phyloP scores from a whole-genome alignment of 2,113 vertebrate genomes.

The Nycticryphes semicollaris region DNA sequence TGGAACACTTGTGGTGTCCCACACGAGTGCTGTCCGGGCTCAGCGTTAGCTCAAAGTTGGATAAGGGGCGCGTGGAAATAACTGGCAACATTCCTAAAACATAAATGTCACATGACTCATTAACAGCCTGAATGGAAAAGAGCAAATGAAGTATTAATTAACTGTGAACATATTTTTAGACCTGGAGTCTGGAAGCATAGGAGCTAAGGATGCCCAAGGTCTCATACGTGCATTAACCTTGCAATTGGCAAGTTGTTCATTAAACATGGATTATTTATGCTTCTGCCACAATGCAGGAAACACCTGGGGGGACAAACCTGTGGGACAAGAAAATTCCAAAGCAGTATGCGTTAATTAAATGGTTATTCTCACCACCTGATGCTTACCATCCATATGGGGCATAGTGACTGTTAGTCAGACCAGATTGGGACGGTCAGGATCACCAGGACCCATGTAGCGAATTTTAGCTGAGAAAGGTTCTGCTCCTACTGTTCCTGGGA shows the following conservation, averaged over 20 bases:
- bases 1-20: conserved; percentile 86
- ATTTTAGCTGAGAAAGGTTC: conserved; percentile 84
- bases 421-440: conserved; percentile 78
- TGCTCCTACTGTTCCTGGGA: conserved; percentile 77
- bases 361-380: neutral
- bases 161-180: neutral
- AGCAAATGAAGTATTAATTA: neutral
- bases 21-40: conserved; percentile 82
- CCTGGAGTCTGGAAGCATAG: neutral
- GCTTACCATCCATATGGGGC: conserved; percentile 81
- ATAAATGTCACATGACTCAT: neutral
- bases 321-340: neutral
- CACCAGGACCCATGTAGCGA: conserved; percentile 76
- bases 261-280: neutral
- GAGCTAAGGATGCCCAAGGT: neutral
- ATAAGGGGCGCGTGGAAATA: conserved; percentile 80
- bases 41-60: conserved; percentile 84
- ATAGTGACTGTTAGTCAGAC: conserved; percentile 79
- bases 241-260: neutral
- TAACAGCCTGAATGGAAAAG: neutral
- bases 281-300: neutral
- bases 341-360: neutral
- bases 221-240: neutral
- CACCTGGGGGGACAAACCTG: neutral
- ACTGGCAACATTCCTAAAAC: conserved; percentile 83